These are phyloP conservation scores for Ctenoplectra terminalis DNA, from an alignment of 1,140 invertebrate genomes.

Conservation along the genomic window DNA sequence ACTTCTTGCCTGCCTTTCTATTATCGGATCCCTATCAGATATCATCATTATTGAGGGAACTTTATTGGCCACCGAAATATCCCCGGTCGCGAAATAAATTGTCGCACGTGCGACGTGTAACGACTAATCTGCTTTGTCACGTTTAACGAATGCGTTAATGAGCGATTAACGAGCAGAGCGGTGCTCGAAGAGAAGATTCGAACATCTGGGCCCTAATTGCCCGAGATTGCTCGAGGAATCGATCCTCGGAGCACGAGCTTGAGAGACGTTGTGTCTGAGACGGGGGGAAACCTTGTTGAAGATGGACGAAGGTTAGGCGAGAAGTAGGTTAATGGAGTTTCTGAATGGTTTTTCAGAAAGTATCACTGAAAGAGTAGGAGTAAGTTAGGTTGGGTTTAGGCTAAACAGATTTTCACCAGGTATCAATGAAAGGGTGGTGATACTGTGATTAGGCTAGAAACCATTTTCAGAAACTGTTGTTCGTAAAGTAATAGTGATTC, in stretches of 20 bases:
- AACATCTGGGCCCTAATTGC: background rate
- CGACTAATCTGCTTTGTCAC: slow-evolving; percentile 29
- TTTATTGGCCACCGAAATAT: slow-evolving; percentile 37
- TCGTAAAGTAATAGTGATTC: too few species aligned
- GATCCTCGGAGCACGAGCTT: background rate
- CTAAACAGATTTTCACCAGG: too few species aligned
- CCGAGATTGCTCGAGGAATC: background rate
- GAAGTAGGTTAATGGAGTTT: background rate
- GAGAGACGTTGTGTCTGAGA: background rate
- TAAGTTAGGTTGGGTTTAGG: too few species aligned
- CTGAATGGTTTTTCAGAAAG: background rate
- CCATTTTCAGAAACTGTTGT: too few species aligned
- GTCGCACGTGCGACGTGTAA: slow-evolving; percentile 25
- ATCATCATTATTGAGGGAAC: slow-evolving; percentile 43
- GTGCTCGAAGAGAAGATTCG: background rate
- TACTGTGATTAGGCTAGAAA: too few species aligned
- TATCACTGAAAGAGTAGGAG: too few species aligned
- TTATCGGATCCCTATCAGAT: slow-evolving; percentile 59
- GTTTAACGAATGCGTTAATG: slow-evolving; percentile 51
- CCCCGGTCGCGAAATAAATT: slow-evolving; percentile 28
- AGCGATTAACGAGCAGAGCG: slow-evolving; percentile 35
- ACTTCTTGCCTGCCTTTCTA: slow-evolving; percentile 35
- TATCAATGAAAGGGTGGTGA: too few species aligned
- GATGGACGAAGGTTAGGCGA: background rate
- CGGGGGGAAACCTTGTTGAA: too few species aligned